Evolutionary conservation across 2,113 vertebrate genomes (phyloP).

Genomic region (Chaetodon auriga): DNA sequence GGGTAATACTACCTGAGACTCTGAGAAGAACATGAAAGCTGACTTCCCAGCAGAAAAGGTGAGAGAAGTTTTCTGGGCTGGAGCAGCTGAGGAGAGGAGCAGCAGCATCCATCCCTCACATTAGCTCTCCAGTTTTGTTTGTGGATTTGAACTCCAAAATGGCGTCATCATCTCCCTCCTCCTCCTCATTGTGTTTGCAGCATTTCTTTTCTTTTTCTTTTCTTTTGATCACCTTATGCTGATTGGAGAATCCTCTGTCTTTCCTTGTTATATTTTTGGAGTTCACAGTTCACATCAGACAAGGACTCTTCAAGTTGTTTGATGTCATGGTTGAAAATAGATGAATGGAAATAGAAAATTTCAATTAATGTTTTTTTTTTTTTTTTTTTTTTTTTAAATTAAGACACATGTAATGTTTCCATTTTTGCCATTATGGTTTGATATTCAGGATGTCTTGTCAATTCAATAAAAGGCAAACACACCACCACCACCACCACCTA

Average conservation of each 20-base stretch:
- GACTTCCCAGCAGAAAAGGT: constrained; percentile 76
- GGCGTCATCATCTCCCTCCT: constrained; percentile 67
- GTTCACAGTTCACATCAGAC: background rate
- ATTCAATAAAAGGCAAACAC: background rate
- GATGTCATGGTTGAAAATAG: background rate
- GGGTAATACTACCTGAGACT: constrained; percentile 80
- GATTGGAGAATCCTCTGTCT: background rate
- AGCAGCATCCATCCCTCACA: constrained; percentile 55
- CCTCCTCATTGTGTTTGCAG: constrained; percentile 43
- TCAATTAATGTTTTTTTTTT: background rate
- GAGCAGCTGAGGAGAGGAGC: constrained; percentile 72
- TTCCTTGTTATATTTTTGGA: background rate
- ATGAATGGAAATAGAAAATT: background rate
- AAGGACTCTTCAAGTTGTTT: background rate
- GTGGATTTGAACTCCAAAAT: constrained; percentile 70
- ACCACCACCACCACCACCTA: no score
- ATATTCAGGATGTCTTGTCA: background rate
- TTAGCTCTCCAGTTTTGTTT: constrained; percentile 55
- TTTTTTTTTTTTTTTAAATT: background rate
- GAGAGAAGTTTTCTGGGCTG: constrained; percentile 62
- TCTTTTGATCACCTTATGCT: no score
- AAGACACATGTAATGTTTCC: background rate
- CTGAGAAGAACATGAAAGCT: constrained; percentile 83
- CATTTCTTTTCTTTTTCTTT: constrained; percentile 12
- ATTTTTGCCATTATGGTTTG: background rate